Conservation (phyloP, 2,797 vertebrate genomes). For the Sebastes goodei region DNA sequence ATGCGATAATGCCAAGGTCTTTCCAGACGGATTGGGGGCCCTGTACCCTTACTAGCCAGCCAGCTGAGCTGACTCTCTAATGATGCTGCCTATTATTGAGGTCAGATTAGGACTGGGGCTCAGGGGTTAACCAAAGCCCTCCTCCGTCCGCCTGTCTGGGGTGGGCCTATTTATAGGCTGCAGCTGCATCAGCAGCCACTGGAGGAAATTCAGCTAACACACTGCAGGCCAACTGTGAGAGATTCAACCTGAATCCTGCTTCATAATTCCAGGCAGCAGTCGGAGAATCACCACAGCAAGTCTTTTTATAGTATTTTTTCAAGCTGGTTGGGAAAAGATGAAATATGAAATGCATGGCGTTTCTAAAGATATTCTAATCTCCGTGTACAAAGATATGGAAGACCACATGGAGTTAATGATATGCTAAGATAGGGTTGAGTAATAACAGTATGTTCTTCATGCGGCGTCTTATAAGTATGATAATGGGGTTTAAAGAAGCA, state of each 20-base stretch:
- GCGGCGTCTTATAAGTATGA: slow-evolving; percentile 5
- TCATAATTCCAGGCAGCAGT: slow-evolving; percentile 39
- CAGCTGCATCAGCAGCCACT: slow-evolving; percentile 74
- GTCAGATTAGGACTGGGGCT: slow-evolving; percentile 71
- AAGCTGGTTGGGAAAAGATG: slow-evolving; percentile 7
- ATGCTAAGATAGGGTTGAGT: neutral
- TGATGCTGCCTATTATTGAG: slow-evolving; percentile 59
- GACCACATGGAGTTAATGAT: slow-evolving; percentile 15
- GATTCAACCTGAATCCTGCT: slow-evolving; percentile 65
- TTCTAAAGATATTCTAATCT: slow-evolving; percentile 24
- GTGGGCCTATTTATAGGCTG: slow-evolving; percentile 77
- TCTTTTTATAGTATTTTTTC: slow-evolving; percentile 14
- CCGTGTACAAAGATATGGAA: slow-evolving; percentile 1
- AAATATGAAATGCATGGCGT: neutral
- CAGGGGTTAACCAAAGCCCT: slow-evolving; percentile 68
- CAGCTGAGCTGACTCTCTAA: slow-evolving; percentile 46
- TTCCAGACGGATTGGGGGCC: slow-evolving; percentile 4
- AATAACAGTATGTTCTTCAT: slow-evolving; percentile 21
- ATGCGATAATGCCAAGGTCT: slow-evolving; percentile 19
- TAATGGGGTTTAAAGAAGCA: slow-evolving; percentile 21
- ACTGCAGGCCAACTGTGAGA: slow-evolving; percentile 60
- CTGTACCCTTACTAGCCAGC: slow-evolving; percentile 20
- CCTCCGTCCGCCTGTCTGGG: slow-evolving; percentile 63
- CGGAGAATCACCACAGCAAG: slow-evolving; percentile 17
- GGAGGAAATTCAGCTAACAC: slow-evolving; percentile 63